Percentiles rank a stretch among this genome's conserved stretches.
Conservation (phyloP, 2,797 vertebrate genomes). For the Chrosomus eos region DNA sequence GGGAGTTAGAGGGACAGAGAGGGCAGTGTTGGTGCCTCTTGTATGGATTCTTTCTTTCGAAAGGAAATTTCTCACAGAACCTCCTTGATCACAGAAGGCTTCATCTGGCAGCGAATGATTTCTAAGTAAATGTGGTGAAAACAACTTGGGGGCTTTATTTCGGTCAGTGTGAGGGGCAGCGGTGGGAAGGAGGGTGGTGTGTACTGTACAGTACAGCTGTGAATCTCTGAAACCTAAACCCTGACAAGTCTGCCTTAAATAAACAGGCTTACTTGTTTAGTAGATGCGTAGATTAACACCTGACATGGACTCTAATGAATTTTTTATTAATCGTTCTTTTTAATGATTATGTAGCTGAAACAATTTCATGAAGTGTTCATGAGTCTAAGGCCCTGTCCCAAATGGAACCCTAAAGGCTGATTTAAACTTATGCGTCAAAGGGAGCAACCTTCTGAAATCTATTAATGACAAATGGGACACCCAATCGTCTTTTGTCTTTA, state of each 20-base stretch:
- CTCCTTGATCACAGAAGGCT: constrained; percentile 8
- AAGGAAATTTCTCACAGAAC: constrained; percentile 44
- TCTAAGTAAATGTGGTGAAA: constrained; percentile 36
- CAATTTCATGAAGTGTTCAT: neutral
- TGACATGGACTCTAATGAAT: neutral
- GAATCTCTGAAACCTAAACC: constrained; percentile 46
- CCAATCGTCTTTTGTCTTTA: no score
- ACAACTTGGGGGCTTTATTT: constrained; percentile 50
- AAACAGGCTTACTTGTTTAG: constrained; percentile 38
- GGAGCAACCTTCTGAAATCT: neutral
- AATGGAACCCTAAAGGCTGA: neutral
- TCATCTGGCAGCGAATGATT: constrained; percentile 18
- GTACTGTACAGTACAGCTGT: constrained; percentile 36
- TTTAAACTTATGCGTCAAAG: neutral
- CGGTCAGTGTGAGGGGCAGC: constrained; percentile 42
- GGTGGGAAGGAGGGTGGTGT: constrained; percentile 14
- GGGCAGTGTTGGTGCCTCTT: constrained; percentile 73
- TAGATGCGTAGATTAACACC: constrained; percentile 39
- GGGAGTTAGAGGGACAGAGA: constrained; percentile 68
- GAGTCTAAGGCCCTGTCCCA: neutral
- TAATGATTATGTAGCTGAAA: neutral
- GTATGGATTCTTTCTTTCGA: constrained; percentile 66
- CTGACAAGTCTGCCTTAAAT: constrained; percentile 45
- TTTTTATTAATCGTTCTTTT: neutral
- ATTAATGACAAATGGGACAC: neutral